phyloP scores from a whole-genome alignment of 2,113 vertebrate species.

The Corapipo altera region DNA sequence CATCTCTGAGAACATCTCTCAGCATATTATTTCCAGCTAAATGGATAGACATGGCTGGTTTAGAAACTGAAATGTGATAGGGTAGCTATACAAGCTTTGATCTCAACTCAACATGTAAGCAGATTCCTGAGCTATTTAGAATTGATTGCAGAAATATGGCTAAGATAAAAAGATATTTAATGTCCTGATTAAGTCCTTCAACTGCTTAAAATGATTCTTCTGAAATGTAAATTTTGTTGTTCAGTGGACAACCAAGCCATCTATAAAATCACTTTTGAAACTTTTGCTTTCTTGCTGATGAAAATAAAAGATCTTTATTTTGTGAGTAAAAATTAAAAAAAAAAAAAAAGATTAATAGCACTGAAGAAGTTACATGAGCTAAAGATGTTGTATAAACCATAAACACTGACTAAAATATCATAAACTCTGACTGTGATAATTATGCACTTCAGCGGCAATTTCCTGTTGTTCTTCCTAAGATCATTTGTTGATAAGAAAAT shows the following conservation, averaged over 20 bases:
- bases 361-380: neutral
- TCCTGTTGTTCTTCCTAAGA: neutral
- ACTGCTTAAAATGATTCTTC: neutral
- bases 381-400: neutral
- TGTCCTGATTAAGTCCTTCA: neutral
- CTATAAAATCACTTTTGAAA: neutral
- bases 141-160: neutral
- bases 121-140: neutral
- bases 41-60: neutral
- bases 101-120: neutral
- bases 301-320: neutral
- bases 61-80: neutral
- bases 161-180: neutral
- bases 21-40: neutral
- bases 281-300: neutral
- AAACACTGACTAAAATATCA: neutral
- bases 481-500: neutral
- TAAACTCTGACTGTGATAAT: neutral
- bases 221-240: neutral
- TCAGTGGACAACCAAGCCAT: neutral
- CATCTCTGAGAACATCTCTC: neutral
- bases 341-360: neutral
- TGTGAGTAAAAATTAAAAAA: neutral
- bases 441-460: neutral
- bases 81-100: neutral